phyloP scores from a whole-genome alignment of 2,113 vertebrate species.

The Ptyas mucosa region DNA sequence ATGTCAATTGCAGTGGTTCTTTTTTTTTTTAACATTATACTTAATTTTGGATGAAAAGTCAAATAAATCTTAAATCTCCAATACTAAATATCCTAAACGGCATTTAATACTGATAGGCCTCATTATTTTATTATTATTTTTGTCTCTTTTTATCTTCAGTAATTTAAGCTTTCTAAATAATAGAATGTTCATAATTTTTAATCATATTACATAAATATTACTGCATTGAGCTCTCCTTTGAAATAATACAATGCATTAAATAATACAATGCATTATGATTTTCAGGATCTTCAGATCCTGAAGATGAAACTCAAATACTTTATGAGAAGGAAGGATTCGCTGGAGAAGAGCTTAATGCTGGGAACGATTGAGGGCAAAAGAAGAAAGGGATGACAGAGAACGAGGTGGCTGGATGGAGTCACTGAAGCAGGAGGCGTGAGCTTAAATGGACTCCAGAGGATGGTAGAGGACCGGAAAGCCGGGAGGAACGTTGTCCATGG shows the following conservation, averaged over 20 bases:
- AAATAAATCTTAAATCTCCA: not conserved
- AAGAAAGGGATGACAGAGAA: no score
- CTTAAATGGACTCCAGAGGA: no score
- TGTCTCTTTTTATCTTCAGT: not conserved
- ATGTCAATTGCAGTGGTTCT: not conserved
- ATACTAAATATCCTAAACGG: not conserved
- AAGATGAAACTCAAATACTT: no score
- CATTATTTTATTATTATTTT: not conserved
- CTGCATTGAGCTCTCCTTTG: not conserved
- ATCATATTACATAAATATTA: not conserved
- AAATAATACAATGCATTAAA: not conserved
- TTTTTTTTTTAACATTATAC: not conserved
- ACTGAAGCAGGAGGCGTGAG: no score
- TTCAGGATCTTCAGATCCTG: no score
- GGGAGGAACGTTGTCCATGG: no score
- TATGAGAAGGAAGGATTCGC: no score
- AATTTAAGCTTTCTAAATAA: not conserved
- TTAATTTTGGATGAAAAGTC: not conserved
- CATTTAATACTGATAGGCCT: not conserved
- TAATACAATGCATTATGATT: no score
- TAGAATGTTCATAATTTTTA: not conserved
- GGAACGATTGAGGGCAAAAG: no score
- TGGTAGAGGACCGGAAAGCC: no score
- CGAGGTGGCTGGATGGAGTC: no score
- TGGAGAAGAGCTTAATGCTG: no score